Evolutionary conservation across 2,888 invertebrate genomes (phyloP), one percentile per base, ranked within the genome.

Genomic region (Cheilosia variabilis): DNA sequence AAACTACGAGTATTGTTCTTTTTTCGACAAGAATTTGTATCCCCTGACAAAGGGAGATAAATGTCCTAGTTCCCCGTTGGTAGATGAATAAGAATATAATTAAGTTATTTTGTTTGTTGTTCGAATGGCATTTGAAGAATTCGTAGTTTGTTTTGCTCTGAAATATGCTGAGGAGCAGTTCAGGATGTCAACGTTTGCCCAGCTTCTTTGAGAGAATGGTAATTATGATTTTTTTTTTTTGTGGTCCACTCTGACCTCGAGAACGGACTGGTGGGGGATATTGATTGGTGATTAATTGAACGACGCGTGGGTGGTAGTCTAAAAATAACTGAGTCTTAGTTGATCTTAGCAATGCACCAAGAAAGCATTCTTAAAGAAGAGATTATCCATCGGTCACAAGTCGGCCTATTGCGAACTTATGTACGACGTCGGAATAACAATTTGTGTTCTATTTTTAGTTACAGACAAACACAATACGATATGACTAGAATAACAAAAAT

Each of bases 1-100:
- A 76, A 52, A 76, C 37, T 24, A 9, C 31, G 31, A 31, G 31
- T 31, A 50, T 19, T 58, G 22, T 50, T 7, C n/a, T 50, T 58
- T 45, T 41, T 45, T 43, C 37, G 24, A 69, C 17, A 5, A 45
- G n/a, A 63, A 27, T 62, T 24, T 27, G 27, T 17, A 22, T 31
- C n/a, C 41, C 43, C n/a, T 31, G 43, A 37, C 43, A 34, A 31
- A 45, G 17, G n/a, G 24, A 47, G 55, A 41, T 37, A 55, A 55
- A 65, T 45, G 75, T 45, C 75, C 53, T 65, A 47, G 43, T 47
- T 75, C 37, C 34, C 37, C 55, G 53, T 37, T 41, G n/a, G 10
- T 19, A 19, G 17, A 17, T 10, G n/a, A 13, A 10, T 22, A 37
- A 27, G 6, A 27, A 76, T 47, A 65, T 65, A 76, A 68, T 76